phyloP scores from a whole-genome alignment of 2,797 vertebrate species.

The Hipposideros larvatus region DNA sequence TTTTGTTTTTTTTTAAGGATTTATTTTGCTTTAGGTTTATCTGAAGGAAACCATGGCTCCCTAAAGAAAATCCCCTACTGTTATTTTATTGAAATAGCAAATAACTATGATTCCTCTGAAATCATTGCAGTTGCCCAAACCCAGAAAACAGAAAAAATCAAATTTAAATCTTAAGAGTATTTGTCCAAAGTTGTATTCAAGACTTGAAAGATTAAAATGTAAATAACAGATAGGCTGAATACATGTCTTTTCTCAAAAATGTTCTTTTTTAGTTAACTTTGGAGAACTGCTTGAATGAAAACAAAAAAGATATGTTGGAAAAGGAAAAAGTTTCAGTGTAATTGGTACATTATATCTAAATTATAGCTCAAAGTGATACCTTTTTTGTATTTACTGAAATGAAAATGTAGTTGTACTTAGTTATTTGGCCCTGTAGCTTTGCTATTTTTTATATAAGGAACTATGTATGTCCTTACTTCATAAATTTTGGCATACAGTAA shows the following conservation, averaged over 20 bases:
- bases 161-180: constrained; percentile 40
- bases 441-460: constrained; percentile 43
- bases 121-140: constrained; percentile 24
- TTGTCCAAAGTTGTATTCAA: constrained; percentile 2
- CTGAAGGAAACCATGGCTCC: neutral
- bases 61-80: neutral
- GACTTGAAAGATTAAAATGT: constrained; percentile 52
- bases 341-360: constrained; percentile 27
- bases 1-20: neutral
- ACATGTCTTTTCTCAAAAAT: constrained; percentile 35
- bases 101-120: constrained; percentile 54
- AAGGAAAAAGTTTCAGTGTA: constrained; percentile 40
- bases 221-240: constrained; percentile 24
- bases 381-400: constrained; percentile 50
- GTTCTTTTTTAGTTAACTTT: constrained; percentile 51
- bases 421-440: constrained; percentile 28
- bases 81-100: constrained; percentile 63
- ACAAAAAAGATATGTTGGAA: neutral
- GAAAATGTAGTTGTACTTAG: constrained; percentile 48
- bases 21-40: constrained; percentile 61
- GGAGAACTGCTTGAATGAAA: constrained; percentile 48
- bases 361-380: neutral
- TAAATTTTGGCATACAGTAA: constrained; percentile 40
- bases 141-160: constrained; percentile 53
- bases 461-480: constrained; percentile 11